phyloP scores from a whole-genome alignment of 2,797 vertebrate species.

The Enteromius argenteus region DNA sequence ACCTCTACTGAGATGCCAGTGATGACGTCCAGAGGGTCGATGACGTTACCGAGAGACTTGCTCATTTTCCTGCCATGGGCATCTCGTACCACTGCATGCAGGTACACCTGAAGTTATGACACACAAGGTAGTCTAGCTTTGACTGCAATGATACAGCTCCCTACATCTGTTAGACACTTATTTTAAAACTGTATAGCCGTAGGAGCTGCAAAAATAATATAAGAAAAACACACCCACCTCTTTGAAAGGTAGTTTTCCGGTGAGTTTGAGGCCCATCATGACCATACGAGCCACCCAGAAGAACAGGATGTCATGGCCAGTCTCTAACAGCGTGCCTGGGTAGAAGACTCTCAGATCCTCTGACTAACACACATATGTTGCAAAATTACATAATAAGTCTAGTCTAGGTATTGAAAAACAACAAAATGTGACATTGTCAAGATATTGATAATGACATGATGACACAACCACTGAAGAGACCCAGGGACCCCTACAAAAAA shows the following conservation, averaged over 20 bases:
- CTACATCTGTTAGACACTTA: background rate
- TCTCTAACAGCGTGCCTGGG: constrained; percentile 90
- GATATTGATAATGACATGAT: background rate
- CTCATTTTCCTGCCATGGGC: constrained; percentile 95
- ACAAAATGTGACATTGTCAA: background rate
- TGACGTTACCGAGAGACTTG: constrained; percentile 94
- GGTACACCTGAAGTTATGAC: constrained; percentile 82
- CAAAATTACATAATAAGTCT: background rate
- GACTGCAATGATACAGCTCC: background rate
- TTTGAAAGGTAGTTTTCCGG: constrained; percentile 88
- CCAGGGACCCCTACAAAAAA: background rate
- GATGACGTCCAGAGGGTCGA: constrained; percentile 92
- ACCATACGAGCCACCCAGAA: constrained; percentile 97
- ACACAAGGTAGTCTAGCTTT: background rate
- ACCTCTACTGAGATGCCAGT: constrained; percentile 90
- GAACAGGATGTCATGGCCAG: constrained; percentile 93
- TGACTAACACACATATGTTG: constrained; percentile 68
- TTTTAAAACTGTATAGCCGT: background rate
- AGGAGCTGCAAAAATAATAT: background rate
- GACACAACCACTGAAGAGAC: background rate
- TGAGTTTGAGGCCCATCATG: constrained; percentile 92
- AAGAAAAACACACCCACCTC: constrained; percentile 76
- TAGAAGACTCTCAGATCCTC: constrained; percentile 91
- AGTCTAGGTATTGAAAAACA: background rate
- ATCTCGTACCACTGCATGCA: constrained; percentile 91